A percentile compares a stretch with the other conserved stretches of the same genome.
Conservation (phyloP, 1,140 invertebrate genomes). For the Phymastichus coffea region DNA sequence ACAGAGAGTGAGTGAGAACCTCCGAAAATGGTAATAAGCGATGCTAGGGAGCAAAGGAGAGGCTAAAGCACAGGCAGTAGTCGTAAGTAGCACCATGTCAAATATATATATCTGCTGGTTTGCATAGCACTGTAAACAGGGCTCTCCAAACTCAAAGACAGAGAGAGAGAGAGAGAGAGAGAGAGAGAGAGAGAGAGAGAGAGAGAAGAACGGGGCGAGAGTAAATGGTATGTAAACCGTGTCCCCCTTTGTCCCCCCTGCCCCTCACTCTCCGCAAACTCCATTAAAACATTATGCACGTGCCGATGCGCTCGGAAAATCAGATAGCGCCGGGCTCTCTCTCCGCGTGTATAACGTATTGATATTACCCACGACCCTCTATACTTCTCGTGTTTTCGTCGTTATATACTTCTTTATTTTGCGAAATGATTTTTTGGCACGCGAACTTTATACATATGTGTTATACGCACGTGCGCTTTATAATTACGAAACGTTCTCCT, state of each 20-base stretch:
- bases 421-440: too few species aligned
- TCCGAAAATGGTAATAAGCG: constrained; percentile 12
- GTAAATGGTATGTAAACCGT: constrained; percentile 60
- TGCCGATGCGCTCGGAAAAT: constrained; percentile 58
- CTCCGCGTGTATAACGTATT: constrained; percentile 25
- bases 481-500: background rate
- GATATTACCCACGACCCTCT: constrained; percentile 16
- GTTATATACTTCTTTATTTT: too few species aligned
- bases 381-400: too few species aligned
- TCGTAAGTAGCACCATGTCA: constrained; percentile 16
- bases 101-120: background rate
- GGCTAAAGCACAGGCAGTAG: background rate
- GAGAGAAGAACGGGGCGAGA: constrained; percentile 45
- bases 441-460: too few species aligned
- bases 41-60: background rate
- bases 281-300: constrained; percentile 60
- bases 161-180: background rate
- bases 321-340: constrained; percentile 46
- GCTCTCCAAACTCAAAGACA: background rate
- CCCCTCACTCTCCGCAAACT: constrained; percentile 53
- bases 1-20: too few species aligned
- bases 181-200: background rate
- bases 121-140: constrained; percentile 21
- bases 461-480: background rate
- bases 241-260: constrained; percentile 46